Evolutionary conservation across 2,888 invertebrate species (phyloP).

Genomic region (Mylabris sibirica): DNA sequence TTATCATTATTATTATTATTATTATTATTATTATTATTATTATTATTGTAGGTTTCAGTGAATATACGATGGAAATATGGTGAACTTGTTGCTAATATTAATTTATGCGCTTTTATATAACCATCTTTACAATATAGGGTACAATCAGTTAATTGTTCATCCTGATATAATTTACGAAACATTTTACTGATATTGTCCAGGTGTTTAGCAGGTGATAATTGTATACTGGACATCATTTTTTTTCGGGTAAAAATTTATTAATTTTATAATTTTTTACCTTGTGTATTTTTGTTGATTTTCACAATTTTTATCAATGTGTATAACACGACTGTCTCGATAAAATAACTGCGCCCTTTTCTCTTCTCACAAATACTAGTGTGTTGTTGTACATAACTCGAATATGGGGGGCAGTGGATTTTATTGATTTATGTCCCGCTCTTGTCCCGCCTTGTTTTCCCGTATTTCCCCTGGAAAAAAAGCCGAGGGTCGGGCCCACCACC

Average conservation of each 20-base stretch:
- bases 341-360: conserved; percentile 47
- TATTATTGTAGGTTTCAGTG: conserved; percentile 63
- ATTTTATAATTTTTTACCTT: not conserved
- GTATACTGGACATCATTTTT: conserved; percentile 39
- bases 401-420: conserved; percentile 49
- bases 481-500: conserved; percentile 3
- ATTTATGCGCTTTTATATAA: conserved; percentile 73
- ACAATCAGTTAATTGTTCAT: conserved; percentile 74
- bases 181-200: conserved; percentile 74
- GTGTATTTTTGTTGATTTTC: conserved; percentile 4
- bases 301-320: too few relatives aligned
- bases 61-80: conserved; percentile 80
- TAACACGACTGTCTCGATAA: conserved; percentile 30
- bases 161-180: conserved; percentile 74
- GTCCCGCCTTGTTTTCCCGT: conserved; percentile 46
- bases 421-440: conserved; percentile 51
- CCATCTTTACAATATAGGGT: conserved; percentile 77
- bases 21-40: not conserved
- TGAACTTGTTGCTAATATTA: conserved; percentile 78
- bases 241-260: not conserved
- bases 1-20: not conserved
- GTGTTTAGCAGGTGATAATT: conserved; percentile 67
- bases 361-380: conserved; percentile 18
- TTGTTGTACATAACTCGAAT: conserved; percentile 17
- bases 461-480: not conserved